These are phyloP conservation scores for Halictus ligatus DNA, from an alignment of 2,888 invertebrate species.

Conservation along the genomic window DNA sequence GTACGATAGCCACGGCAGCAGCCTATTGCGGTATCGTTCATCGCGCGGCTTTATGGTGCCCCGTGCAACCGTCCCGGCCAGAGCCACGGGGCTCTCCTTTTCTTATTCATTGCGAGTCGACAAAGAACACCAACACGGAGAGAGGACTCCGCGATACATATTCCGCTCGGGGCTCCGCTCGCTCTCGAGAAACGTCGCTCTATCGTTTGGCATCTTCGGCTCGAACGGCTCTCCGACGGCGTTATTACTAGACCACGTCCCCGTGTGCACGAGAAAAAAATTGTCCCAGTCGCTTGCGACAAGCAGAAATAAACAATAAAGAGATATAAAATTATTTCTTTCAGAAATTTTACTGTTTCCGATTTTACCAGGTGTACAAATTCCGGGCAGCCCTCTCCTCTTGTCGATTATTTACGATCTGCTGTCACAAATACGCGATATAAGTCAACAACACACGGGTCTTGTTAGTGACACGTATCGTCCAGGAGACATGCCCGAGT, in stretches of 20 bases:
- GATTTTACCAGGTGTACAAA: too few species aligned
- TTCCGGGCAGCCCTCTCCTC: too few species aligned
- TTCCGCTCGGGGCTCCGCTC: not conserved
- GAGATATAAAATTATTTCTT: not conserved
- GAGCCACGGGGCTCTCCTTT: constrained; percentile 27
- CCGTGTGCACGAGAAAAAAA: not conserved
- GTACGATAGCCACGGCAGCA: constrained; percentile 63
- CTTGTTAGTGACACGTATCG: too few species aligned
- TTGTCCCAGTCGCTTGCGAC: not conserved
- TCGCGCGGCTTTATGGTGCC: constrained; percentile 76
- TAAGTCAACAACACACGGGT: too few species aligned
- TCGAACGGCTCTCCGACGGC: constrained; percentile 37
- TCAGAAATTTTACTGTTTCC: not conserved
- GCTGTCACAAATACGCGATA: too few species aligned
- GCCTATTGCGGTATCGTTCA: constrained; percentile 74
- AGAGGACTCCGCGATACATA: constrained; percentile 20
- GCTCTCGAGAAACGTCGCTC: constrained; percentile 51
- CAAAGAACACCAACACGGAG: not conserved
- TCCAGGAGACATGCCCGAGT: too few species aligned
- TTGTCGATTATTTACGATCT: too few species aligned
- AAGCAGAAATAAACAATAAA: not conserved
- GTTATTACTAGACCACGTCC: not conserved
- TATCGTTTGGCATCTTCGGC: constrained; percentile 62
- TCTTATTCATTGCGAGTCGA: constrained; percentile 4
- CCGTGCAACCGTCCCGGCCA: constrained; percentile 50